A percentile compares a stretch with the other conserved stretches of the same genome.
phyloP scores from a whole-genome alignment of 2,113 vertebrate species.

The Colaptes auratus region DNA sequence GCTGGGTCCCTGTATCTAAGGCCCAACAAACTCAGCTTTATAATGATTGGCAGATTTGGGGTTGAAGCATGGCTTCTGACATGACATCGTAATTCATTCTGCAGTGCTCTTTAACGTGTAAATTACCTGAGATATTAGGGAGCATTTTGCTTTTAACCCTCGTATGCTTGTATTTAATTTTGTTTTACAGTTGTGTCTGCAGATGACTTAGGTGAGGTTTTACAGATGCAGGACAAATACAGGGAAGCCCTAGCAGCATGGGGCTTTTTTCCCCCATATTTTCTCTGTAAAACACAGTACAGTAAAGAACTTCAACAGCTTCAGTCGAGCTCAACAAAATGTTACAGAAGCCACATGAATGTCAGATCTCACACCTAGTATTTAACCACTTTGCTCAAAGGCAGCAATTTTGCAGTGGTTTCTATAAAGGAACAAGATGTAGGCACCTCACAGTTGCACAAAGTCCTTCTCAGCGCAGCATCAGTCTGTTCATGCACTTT shows the following conservation, averaged over 20 bases:
- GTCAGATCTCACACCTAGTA: slow-evolving; percentile 23
- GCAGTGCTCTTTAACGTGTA: slow-evolving; percentile 27
- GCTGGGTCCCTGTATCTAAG: slow-evolving; percentile 61
- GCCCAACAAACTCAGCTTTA: slow-evolving; percentile 65
- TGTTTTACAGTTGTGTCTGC: background rate
- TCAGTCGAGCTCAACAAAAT: slow-evolving; percentile 40
- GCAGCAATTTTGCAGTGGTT: slow-evolving; percentile 25
- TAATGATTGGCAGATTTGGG: slow-evolving; percentile 58
- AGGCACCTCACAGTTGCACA: background rate
- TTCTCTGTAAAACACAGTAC: background rate
- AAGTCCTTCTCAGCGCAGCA: background rate
- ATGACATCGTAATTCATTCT: slow-evolving; percentile 56
- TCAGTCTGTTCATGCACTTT: background rate
- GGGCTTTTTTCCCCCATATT: background rate
- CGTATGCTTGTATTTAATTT: background rate
- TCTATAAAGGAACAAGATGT: background rate
- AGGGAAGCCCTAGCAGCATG: background rate
- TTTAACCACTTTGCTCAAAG: slow-evolving; percentile 48
- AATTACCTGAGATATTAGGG: slow-evolving; percentile 29
- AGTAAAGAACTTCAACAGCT: slow-evolving; percentile 19
- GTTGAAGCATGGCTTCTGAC: slow-evolving; percentile 55
- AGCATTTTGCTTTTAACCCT: slow-evolving; percentile 7
- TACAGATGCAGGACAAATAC: background rate
- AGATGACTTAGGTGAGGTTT: background rate
- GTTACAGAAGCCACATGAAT: slow-evolving; percentile 38